Base-by-base conservation (phyloP, 2,888 invertebrate genomes). In the Epirrita christyi region DNA sequence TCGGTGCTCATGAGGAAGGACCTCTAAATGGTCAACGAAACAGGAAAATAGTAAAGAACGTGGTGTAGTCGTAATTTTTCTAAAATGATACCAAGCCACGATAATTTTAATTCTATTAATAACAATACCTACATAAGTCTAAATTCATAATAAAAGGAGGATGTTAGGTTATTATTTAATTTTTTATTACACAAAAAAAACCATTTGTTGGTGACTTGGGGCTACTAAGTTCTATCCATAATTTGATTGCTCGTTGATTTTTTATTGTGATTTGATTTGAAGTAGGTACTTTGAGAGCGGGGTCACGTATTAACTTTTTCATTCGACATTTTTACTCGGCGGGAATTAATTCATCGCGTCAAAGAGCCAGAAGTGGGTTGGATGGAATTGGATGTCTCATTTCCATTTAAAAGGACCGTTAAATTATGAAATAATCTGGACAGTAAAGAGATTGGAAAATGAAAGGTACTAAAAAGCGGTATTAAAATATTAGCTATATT, bases 361-460 rank as follows among this genome's bases (percentile, higher is more conserved):
- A 40, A 50, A 58, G 37, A 28, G 48, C 10, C 11, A n/a, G 10
- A 42, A 55, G 52, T 42, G 49, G 41, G 13, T 44, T 44, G 32
- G 36, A 10, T 21, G 44, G 41, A 53, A 58, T 53, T 32, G 49
- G 53, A 49, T 36, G 37, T 29, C 45, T 38, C 51, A 55, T 59
- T 59, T 55, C 28, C 54, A 59, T 59, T 29, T 32, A 46, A 54
- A 59, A 54, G 48, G 54, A 38, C 29, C 49, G 41, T 37, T 29
- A 41, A 42, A 48, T 50, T 50, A 48, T 53, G 40, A 45, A 53
- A 53, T 54, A 48, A 32, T 15, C 41, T 37, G 6, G 11, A 49
- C 32, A 37, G 34, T 32, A 28, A 40, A 15, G 28, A 52, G n/a
- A n/a, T 9, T 45, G 44, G 13, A 32, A 10, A 10, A 32, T 2